Conservation (phyloP, 2,888 invertebrate species). For the Rapana venosa region DNA sequence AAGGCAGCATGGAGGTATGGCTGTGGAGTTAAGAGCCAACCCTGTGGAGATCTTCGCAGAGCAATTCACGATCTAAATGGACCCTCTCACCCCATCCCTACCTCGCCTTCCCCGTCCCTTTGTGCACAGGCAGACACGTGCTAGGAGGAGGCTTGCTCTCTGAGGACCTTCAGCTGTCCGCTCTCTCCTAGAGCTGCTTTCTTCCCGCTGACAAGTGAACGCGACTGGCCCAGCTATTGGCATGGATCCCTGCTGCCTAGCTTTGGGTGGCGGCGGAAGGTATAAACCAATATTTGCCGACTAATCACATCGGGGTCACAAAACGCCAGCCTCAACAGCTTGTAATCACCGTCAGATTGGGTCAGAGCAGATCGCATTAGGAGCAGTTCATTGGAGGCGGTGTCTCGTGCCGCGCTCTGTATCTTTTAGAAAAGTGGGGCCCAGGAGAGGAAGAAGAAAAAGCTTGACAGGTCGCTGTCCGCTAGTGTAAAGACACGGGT, state of each 20-base stretch:
- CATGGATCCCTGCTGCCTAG: not conserved
- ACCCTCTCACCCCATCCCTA: too few species aligned
- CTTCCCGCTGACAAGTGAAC: not conserved
- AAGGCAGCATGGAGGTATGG: too few species aligned
- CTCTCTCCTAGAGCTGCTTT: too few species aligned
- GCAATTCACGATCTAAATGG: too few species aligned
- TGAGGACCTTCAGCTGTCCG: too few species aligned
- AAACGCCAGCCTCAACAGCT: constrained; percentile 6
- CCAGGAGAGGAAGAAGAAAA: not conserved
- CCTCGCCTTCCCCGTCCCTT: too few species aligned
- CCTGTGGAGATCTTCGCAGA: too few species aligned
- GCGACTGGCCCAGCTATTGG: not conserved
- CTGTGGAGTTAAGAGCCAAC: too few species aligned
- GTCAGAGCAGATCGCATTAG: constrained; percentile 5
- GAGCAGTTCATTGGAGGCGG: not conserved
- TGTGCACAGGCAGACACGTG: too few species aligned
- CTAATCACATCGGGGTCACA: constrained; percentile 8
- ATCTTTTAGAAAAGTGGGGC: not conserved
- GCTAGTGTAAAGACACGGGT: constrained; percentile 4
- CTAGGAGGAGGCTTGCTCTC: too few species aligned
- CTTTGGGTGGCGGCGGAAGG: not conserved
- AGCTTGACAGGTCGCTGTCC: constrained; percentile 10
- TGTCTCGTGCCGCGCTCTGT: not conserved
- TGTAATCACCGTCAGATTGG: constrained; percentile 30
- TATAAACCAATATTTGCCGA: constrained; percentile 30